Conservation (phyloP, 2,888 invertebrate species). For the Caenorhabditis drosophilae region DNA sequence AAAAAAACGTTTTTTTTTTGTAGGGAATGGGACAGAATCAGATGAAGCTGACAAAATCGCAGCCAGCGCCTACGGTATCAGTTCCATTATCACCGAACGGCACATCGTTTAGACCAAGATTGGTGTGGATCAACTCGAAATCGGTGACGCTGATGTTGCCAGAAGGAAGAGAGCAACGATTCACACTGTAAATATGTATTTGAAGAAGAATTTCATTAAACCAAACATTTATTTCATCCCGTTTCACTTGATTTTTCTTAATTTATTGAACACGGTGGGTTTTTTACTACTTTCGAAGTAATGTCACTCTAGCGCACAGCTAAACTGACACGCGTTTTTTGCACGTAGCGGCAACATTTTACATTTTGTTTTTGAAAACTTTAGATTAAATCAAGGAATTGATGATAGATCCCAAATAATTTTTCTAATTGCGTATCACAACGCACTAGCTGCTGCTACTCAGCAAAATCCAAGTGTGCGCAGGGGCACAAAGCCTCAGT, state of each 20-base stretch:
- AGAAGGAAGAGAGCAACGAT: conserved; percentile 83
- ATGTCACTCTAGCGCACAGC: too few species aligned
- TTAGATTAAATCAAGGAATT: too few species aligned
- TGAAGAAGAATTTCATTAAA: conserved; percentile 8
- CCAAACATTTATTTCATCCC: too few species aligned
- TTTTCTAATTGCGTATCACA: too few species aligned
- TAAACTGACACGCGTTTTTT: too few species aligned
- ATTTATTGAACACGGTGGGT: background rate
- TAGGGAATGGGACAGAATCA: conserved; percentile 96
- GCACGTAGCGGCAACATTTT: too few species aligned
- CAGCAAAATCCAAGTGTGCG: too few species aligned
- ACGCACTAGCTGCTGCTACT: too few species aligned
- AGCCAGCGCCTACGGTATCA: conserved; percentile 75
- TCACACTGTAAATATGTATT: conserved; percentile 40
- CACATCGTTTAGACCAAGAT: conserved; percentile 75
- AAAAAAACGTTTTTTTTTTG: conserved; percentile 71
- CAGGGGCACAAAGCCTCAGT: too few species aligned
- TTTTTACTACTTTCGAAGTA: background rate
- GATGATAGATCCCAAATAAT: too few species aligned
- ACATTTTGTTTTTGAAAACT: too few species aligned
- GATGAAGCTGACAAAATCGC: conserved; percentile 89
- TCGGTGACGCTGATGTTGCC: conserved; percentile 91
- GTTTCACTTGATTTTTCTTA: too few species aligned
- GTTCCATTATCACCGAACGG: conserved; percentile 28
- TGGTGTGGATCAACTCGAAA: conserved; percentile 93